Conservation (phyloP, 2,113 vertebrate genomes). For the Tursiops truncatus region DNA sequence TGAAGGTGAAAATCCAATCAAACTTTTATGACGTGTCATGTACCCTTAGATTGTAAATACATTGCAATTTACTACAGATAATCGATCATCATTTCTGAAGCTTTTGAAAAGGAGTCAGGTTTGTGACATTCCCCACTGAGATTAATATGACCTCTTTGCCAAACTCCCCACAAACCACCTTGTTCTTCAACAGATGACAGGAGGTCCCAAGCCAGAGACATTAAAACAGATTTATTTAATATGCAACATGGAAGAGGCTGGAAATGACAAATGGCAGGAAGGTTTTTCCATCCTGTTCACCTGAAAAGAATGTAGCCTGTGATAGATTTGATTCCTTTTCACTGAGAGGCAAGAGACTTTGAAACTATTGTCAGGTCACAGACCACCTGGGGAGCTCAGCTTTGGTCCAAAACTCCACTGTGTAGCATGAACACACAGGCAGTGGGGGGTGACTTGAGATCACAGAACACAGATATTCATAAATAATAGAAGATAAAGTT, state of each 20-base stretch:
- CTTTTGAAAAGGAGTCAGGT: not conserved
- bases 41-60: not conserved
- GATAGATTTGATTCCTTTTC: not conserved
- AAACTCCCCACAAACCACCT: not conserved
- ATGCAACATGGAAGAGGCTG: fast-evolving
- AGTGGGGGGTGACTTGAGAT: not conserved
- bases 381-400: not conserved
- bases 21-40: not conserved
- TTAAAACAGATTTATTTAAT: conserved; percentile 1
- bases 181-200: conserved; percentile 1
- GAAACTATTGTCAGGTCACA: not conserved
- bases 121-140: not conserved
- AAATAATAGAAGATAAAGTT: conserved; percentile 46
- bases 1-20: not conserved
- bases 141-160: conserved; percentile 4
- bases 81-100: not conserved
- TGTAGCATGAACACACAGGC: fast-evolving
- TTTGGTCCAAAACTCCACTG: not conserved
- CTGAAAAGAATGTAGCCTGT: not conserved
- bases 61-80: not conserved
- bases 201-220: not conserved
- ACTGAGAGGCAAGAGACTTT: not conserved
- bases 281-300: not conserved
- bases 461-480: conserved; percentile 50
- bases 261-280: not conserved